A percentile compares a stretch with the other conserved stretches of the same genome.
Conservation (phyloP, 2,888 invertebrate genomes). For the Drosophila ochracea region DNA sequence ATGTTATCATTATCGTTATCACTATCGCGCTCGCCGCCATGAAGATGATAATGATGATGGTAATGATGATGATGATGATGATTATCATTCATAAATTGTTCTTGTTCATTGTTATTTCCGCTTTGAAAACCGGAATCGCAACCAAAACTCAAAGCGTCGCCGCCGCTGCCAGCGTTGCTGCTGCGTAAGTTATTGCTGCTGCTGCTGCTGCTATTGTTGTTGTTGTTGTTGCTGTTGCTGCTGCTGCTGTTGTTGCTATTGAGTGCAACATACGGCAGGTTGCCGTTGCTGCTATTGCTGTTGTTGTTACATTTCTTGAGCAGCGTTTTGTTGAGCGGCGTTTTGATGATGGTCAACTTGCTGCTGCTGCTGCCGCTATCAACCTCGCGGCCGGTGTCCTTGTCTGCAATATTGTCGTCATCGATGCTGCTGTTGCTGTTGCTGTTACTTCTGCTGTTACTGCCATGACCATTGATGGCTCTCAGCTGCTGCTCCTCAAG, state of each 20-base stretch:
- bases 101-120: constrained; percentile 75
- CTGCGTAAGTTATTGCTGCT: constrained; percentile 30
- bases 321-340: constrained; percentile 78
- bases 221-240: constrained; percentile 31
- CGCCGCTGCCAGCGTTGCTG: constrained; percentile 36
- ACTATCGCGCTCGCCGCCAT: constrained; percentile 40
- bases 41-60: constrained; percentile 69
- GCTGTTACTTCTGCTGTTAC: constrained; percentile 33
- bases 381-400: constrained; percentile 37
- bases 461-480: constrained; percentile 47
- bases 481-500: constrained; percentile 55
- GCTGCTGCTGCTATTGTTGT: constrained; percentile 23
- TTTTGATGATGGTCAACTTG: constrained; percentile 75
- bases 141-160: constrained; percentile 51
- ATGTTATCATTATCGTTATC: constrained; percentile 26
- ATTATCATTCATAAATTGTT: constrained; percentile 72
- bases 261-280: constrained; percentile 48
- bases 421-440: constrained; percentile 43
- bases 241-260: constrained; percentile 50
- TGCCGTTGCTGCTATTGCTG: constrained; percentile 62
- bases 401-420: constrained; percentile 37
- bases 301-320: constrained; percentile 74
- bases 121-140: constrained; percentile 78
- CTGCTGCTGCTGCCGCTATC: constrained; percentile 32
- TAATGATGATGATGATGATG: constrained; percentile 73